These are phyloP conservation scores for Acanthosoma haemorrhoidale DNA, from an alignment of 2,888 invertebrate genomes.

Conservation along the genomic window DNA sequence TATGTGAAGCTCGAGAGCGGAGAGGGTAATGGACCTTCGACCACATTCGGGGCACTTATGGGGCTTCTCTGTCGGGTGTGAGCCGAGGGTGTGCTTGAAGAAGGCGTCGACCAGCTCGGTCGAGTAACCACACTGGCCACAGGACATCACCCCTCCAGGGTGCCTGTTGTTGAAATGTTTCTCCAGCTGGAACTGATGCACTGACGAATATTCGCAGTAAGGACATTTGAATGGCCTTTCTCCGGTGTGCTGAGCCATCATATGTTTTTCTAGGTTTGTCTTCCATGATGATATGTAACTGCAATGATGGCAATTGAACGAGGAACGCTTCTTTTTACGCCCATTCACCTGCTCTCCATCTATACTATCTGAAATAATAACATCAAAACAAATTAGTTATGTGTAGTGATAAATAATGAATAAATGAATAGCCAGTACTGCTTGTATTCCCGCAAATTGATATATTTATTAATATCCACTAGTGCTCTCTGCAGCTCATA, in stretches of 20 bases:
- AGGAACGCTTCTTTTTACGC: slow-evolving; percentile 1
- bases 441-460: too few relatives aligned
- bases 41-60: slow-evolving; percentile 5
- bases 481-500: too few relatives aligned
- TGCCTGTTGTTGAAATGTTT: slow-evolving; percentile 16
- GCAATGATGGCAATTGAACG: slow-evolving; percentile 19
- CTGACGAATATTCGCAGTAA: slow-evolving; percentile 11
- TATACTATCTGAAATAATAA: background rate
- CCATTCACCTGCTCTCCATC: background rate
- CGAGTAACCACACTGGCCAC: background rate
- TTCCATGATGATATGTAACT: slow-evolving; percentile 24
- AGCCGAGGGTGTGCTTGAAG: background rate
- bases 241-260: slow-evolving; percentile 24
- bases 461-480: too few relatives aligned
- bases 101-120: slow-evolving; percentile 4
- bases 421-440: too few relatives aligned
- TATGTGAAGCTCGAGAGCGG: slow-evolving; percentile 14
- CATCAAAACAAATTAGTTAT: too few relatives aligned
- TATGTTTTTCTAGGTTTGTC: slow-evolving; percentile 17
- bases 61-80: background rate
- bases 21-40: background rate
- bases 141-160: background rate
- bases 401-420: too few relatives aligned
- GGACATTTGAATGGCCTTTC: slow-evolving; percentile 20
- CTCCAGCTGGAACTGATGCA: slow-evolving; percentile 16